phyloP scores from a whole-genome alignment of 2,113 vertebrate species.

The Carassius carassius region DNA sequence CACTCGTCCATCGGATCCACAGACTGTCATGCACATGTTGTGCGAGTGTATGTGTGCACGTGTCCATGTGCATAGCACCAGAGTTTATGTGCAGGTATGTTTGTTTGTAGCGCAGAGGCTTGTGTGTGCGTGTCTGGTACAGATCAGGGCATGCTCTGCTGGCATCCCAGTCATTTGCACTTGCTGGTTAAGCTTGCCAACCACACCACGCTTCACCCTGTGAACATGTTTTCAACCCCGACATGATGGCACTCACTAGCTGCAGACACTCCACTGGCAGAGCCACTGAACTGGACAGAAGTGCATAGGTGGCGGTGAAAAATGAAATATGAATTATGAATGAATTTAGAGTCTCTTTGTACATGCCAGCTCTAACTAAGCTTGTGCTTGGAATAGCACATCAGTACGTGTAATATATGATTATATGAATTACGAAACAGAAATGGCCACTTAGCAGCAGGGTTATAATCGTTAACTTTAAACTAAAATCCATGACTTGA shows the following conservation, averaged over 20 bases:
- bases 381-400: conserved; percentile 16
- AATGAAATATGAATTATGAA: conserved; percentile 33
- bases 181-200: conserved; percentile 37
- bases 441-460: background rate
- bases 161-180: conserved; percentile 48
- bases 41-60: conserved; percentile 1
- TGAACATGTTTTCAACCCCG: conserved; percentile 32
- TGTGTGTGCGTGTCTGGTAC: background rate
- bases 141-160: conserved; percentile 30
- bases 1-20: background rate
- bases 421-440: conserved; percentile 12
- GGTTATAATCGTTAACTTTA: background rate
- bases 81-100: conserved; percentile 42
- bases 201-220: conserved; percentile 27
- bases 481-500: background rate
- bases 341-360: conserved; percentile 31
- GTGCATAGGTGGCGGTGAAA: conserved; percentile 9
- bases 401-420: conserved; percentile 26
- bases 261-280: background rate
- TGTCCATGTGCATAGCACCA: conserved; percentile 18
- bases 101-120: conserved; percentile 8
- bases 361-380: conserved; percentile 8
- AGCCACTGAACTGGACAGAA: background rate
- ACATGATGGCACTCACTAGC: conserved; percentile 35
- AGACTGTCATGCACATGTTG: background rate